A percentile compares a stretch with the other conserved stretches of the same genome.
phyloP scores from a whole-genome alignment of 2,797 vertebrate genomes.

The Philypnodon macrostomus region DNA sequence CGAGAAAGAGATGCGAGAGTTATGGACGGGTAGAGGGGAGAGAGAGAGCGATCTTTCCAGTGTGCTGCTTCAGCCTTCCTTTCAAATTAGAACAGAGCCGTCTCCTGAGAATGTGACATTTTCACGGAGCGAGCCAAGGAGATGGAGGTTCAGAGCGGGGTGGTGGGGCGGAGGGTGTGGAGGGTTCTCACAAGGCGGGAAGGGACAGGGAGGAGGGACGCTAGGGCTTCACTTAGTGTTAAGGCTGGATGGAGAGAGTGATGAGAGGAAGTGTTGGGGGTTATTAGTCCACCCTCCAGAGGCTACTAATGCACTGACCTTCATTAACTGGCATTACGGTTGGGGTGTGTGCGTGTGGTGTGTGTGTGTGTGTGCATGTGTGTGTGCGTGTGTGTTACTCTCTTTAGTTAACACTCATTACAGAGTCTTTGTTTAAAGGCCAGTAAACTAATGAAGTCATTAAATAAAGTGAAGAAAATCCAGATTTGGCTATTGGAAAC shows the following conservation, averaged over 20 bases:
- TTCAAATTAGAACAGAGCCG: constrained; percentile 73
- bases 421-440: constrained; percentile 84
- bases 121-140: constrained; percentile 61
- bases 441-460: constrained; percentile 95
- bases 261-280: constrained; percentile 36
- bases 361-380: constrained; percentile 35
- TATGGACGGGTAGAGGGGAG: constrained; percentile 9
- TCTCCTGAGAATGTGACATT: constrained; percentile 78
- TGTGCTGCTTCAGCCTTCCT: constrained; percentile 74
- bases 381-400: constrained; percentile 42
- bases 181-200: constrained; percentile 43
- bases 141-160: constrained; percentile 54
- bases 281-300: constrained; percentile 69
- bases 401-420: constrained; percentile 75
- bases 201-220: neutral
- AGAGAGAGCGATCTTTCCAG: constrained; percentile 53
- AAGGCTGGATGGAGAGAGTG: constrained; percentile 54
- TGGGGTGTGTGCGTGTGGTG: constrained; percentile 44
- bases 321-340: constrained; percentile 73
- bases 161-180: constrained; percentile 32
- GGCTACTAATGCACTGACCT: constrained; percentile 76
- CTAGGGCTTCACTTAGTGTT: constrained; percentile 44
- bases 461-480: constrained; percentile 83
- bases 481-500: constrained; percentile 54
- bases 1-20: constrained; percentile 26